Percentiles rank a stretch among this genome's conserved stretches.
phyloP scores from a whole-genome alignment of 2,797 vertebrate genomes.

The Astyanax mexicanus region DNA sequence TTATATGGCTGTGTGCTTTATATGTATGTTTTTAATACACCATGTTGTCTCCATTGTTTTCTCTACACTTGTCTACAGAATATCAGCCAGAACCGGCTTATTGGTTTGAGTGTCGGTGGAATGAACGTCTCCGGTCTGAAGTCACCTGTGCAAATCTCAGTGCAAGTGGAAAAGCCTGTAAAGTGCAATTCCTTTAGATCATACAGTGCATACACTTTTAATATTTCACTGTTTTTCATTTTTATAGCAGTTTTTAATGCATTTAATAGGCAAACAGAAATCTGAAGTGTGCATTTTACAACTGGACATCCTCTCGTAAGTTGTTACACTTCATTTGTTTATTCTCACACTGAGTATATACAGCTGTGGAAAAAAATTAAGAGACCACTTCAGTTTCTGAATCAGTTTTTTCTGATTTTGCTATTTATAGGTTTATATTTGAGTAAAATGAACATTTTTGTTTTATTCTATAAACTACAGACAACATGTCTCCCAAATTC shows the following conservation, averaged over 20 bases:
- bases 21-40: no score
- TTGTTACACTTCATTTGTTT: background rate
- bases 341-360: no score
- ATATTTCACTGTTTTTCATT: background rate
- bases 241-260: background rate
- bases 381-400: no score
- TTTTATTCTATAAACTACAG: no score
- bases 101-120: conserved; percentile 12
- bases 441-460: no score
- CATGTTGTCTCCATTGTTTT: no score
- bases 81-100: background rate
- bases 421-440: no score
- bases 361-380: no score
- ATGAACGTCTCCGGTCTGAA: background rate
- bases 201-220: background rate
- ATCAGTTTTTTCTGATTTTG: no score
- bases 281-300: conserved; percentile 31
- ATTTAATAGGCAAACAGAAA: conserved; percentile 3
- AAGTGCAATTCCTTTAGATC: background rate
- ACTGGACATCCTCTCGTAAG: conserved; percentile 35
- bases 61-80: no score
- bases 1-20: no score
- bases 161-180: background rate
- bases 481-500: no score
- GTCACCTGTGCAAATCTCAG: background rate